These are phyloP conservation scores for Scartelaos histophorus DNA, from an alignment of 2,113 vertebrate genomes.

Conservation along the genomic window DNA sequence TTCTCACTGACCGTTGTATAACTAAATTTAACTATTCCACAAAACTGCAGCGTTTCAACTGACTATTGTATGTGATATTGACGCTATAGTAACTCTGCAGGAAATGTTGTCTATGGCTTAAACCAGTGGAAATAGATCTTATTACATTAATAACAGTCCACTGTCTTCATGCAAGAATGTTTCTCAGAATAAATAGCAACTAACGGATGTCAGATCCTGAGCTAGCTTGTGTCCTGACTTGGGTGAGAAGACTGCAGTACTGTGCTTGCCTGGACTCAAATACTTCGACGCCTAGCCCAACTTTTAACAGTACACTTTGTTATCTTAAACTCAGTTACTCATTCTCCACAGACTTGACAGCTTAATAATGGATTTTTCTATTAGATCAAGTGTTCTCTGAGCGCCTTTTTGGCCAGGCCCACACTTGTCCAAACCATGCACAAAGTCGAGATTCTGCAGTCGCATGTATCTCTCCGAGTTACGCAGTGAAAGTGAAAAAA, in stretches of 20 bases:
- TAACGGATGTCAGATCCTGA: not conserved
- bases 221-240: not conserved
- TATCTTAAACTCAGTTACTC: not conserved
- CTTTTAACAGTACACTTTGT: not conserved
- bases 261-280: constrained; percentile 5
- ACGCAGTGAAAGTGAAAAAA: constrained; percentile 52
- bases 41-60: too few relatives aligned
- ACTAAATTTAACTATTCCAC: too few relatives aligned
- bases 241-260: not conserved
- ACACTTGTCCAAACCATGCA: constrained; percentile 9
- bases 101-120: too few relatives aligned
- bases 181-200: not conserved
- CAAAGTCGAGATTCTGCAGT: not conserved
- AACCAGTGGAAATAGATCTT: not conserved
- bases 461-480: constrained; percentile 17
- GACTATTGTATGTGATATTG: too few relatives aligned
- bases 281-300: not conserved
- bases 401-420: constrained; percentile 34
- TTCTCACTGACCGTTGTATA: too few relatives aligned
- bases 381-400: not conserved
- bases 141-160: not conserved
- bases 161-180: not conserved
- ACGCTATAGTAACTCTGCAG: too few relatives aligned
- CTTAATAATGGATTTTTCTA: constrained; percentile 8
- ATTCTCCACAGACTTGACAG: not conserved